phyloP scores from a whole-genome alignment of 2,888 invertebrate genomes.

The Zaprionus obscuricornis region DNA sequence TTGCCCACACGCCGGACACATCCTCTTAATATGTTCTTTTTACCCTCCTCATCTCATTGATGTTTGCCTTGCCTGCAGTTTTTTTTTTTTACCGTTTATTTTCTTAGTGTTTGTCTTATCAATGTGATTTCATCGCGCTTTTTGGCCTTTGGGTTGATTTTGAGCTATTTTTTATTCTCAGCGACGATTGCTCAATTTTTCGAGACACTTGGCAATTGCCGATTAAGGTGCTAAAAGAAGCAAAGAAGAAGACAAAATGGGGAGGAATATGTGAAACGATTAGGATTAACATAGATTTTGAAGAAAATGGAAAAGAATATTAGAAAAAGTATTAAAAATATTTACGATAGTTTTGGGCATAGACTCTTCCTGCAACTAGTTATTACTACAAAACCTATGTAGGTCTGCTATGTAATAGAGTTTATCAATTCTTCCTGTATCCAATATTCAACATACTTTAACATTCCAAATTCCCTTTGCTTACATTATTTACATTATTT shows the following conservation, averaged over 20 bases:
- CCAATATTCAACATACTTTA: no score
- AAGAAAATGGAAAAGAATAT: no score
- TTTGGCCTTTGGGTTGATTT: neutral
- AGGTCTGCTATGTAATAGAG: no score
- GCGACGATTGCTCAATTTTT: conserved; percentile 57
- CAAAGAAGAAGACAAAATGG: neutral
- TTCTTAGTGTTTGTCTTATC: conserved; percentile 45
- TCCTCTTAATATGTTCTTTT: conserved; percentile 39
- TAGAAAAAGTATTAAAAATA: no score
- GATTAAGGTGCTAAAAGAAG: no score
- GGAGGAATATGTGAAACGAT: neutral
- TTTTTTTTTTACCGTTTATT: conserved; percentile 50
- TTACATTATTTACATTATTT: neutral
- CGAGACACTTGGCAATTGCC: conserved; percentile 32
- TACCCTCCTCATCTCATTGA: conserved; percentile 20
- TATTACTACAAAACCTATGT: no score
- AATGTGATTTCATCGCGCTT: conserved; percentile 44
- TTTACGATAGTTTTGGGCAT: no score
- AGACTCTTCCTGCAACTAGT: no score
- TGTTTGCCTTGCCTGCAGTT: conserved; percentile 14
- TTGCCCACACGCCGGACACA: conserved; percentile 39
- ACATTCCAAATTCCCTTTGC: no score
- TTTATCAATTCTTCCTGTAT: no score
- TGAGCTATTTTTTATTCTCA: neutral
- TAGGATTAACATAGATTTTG: no score